Percentiles rank a stretch among this genome's conserved stretches.
These are phyloP conservation scores for Puffinus mauretanicus DNA, from an alignment of 2,113 vertebrate species.

Conservation along the genomic window DNA sequence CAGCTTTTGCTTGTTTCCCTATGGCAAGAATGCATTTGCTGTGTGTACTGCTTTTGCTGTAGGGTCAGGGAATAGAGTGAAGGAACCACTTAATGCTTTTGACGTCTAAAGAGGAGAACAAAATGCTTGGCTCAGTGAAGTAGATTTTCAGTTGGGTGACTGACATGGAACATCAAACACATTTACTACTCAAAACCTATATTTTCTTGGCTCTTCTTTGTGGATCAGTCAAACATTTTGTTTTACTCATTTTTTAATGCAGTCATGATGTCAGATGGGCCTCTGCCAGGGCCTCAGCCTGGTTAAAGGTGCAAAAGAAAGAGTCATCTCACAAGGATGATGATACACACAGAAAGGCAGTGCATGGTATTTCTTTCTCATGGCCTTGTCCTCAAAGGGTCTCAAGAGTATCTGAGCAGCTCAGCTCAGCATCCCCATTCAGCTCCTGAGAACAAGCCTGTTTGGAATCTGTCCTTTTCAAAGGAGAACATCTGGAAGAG, in stretches of 20 bases:
- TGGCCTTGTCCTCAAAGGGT: neutral
- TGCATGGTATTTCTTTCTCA: neutral
- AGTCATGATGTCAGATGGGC: neutral
- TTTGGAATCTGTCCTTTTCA: neutral
- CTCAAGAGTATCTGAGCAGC: neutral
- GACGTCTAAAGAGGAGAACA: neutral
- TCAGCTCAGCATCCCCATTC: neutral
- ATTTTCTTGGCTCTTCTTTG: neutral
- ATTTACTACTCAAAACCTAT: neutral
- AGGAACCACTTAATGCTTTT: neutral
- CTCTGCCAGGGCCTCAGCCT: neutral
- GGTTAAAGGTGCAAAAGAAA: neutral
- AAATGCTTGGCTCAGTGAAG: neutral
- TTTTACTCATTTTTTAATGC: neutral
- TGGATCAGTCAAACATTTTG: neutral
- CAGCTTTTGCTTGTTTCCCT: neutral
- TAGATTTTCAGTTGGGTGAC: neutral
- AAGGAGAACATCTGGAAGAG: neutral
- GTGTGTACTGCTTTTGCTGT: neutral
- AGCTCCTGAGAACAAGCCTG: neutral
- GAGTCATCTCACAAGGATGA: neutral
- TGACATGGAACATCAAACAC: neutral
- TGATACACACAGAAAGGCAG: neutral
- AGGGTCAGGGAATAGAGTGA: neutral
- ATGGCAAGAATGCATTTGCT: neutral